Evolutionary conservation across 92 coral and sea anemone genomes (phyloP).

Genomic region (Umimayanthus chanpuru): DNA sequence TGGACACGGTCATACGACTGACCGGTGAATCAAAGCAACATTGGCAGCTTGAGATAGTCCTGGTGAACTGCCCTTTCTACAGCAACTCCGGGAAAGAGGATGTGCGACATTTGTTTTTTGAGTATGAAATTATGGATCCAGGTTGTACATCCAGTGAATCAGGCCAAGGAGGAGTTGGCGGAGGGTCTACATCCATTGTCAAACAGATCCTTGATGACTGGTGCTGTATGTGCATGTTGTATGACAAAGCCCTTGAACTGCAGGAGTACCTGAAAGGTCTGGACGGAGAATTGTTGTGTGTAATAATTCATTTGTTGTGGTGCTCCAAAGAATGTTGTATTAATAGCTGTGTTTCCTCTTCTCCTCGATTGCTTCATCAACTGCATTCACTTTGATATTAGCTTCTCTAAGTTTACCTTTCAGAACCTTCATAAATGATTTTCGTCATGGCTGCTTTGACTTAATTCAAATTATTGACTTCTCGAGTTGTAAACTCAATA

Average conservation of each 20-base stretch:
- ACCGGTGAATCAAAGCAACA: constrained; percentile 61
- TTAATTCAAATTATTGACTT: too few relatives aligned
- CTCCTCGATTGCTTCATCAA: too few relatives aligned
- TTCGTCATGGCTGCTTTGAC: too few relatives aligned
- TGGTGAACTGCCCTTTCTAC: constrained; percentile 68
- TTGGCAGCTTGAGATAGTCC: constrained; percentile 78
- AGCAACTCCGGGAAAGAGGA: constrained; percentile 44
- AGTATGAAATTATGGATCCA: constrained; percentile 50
- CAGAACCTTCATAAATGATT: too few relatives aligned
- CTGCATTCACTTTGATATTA: too few relatives aligned
- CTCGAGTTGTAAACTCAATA: too few relatives aligned
- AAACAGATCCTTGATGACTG: constrained; percentile 83
- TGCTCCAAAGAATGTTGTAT: too few relatives aligned
- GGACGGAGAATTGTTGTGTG: constrained; percentile 3
- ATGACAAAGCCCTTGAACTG: constrained; percentile 78
- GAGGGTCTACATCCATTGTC: constrained; percentile 58
- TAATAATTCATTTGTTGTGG: too few relatives aligned
- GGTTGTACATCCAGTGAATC: constrained; percentile 14
- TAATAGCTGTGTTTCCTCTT: too few relatives aligned
- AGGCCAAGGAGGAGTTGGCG: constrained; percentile 42
- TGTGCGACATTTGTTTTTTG: constrained; percentile 66
- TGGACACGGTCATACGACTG: constrained; percentile 75
- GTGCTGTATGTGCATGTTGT: constrained; percentile 88
- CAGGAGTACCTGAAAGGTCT: constrained; percentile 82
- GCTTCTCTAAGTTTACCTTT: too few relatives aligned